A percentile compares a stretch with the other conserved stretches of the same genome.
phyloP scores from a whole-genome alignment of 2,113 vertebrate species.

The Aptenodytes forsteri region DNA sequence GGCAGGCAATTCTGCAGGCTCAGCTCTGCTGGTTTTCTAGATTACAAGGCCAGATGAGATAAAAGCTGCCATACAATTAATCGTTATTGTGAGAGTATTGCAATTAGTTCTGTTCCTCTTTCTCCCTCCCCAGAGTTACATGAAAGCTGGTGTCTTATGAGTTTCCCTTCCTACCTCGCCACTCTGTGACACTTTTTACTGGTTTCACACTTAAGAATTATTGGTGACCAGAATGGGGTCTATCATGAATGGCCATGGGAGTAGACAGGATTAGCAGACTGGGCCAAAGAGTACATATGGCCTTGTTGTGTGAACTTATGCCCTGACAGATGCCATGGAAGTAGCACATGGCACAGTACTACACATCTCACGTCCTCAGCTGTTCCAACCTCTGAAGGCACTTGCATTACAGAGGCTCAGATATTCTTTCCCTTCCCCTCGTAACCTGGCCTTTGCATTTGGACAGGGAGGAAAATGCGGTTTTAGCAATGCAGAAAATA shows the following conservation, averaged over 20 bases:
- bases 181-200: not conserved
- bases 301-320: not conserved
- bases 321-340: not conserved
- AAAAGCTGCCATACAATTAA: not conserved
- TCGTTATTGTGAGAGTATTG: not conserved
- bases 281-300: not conserved
- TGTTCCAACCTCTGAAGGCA: not conserved
- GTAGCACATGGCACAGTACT: not conserved
- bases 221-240: not conserved
- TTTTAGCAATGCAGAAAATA: not conserved
- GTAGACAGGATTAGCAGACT: not conserved
- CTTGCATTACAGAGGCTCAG: not conserved
- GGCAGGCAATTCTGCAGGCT: not conserved
- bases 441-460: not conserved
- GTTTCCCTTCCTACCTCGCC: not conserved
- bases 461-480: not conserved
- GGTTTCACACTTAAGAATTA: not conserved
- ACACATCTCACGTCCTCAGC: not conserved
- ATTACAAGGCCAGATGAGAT: not conserved
- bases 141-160: not conserved
- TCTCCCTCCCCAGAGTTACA: rapidly evolving
- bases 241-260: not conserved
- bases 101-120: not conserved
- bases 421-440: not conserved
- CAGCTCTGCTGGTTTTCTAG: not conserved